Evolutionary conservation across 1,140 invertebrate species (phyloP).

Genomic region (Helicoverpa armigera): DNA sequence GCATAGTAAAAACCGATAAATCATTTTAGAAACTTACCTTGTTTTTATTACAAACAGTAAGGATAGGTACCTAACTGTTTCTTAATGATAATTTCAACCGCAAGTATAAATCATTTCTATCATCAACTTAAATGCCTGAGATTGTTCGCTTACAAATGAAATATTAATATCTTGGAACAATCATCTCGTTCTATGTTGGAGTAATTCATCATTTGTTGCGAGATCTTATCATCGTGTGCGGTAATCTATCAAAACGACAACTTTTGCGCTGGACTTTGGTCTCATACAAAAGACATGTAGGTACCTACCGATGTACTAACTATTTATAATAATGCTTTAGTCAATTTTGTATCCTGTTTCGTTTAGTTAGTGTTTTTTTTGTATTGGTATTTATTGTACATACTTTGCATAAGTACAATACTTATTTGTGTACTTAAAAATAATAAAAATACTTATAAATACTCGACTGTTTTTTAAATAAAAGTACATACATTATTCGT

Average conservation of each 20-base stretch:
- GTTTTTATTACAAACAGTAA: no score
- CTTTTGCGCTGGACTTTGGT: conserved; percentile 47
- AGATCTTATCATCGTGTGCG: conserved; percentile 46
- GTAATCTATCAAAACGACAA: conserved; percentile 52
- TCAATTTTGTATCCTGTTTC: not conserved
- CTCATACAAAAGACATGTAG: conserved; percentile 7
- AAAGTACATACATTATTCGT: no score
- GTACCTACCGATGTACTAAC: not conserved
- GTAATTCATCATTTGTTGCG: conserved; percentile 46
- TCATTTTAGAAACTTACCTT: no score
- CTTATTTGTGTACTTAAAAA: no score
- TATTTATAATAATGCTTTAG: no score
- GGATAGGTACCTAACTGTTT: no score
- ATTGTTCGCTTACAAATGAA: conserved; percentile 13
- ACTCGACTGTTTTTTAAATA: no score
- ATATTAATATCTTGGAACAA: conserved; percentile 27
- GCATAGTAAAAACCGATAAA: no score
- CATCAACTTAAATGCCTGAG: conserved; percentile 8
- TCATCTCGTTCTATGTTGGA: conserved; percentile 16
- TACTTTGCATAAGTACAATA: no score
- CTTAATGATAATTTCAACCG: not conserved
- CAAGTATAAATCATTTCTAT: conserved; percentile 16
- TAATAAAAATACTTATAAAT: no score
- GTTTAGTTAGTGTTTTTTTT: not conserved
- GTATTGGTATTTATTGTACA: no score